Percentiles rank a stretch among this genome's conserved stretches.
Conservation (phyloP, 1,140 invertebrate species). For the Hylaeus anthracinus region DNA sequence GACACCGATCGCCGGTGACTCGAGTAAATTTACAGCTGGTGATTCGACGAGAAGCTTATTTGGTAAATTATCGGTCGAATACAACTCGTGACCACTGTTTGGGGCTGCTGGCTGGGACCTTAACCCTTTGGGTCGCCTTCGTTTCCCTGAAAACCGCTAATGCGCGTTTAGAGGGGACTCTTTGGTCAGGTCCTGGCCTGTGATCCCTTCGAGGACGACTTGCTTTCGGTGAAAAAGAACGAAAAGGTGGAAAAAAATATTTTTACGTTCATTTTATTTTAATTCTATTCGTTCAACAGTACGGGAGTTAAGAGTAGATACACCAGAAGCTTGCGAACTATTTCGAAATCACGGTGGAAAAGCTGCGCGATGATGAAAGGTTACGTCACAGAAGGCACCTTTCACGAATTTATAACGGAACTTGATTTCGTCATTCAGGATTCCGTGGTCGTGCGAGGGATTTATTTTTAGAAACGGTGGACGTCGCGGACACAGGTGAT, state of each 20-base stretch:
- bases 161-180: too few relatives aligned
- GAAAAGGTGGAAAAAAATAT: too few relatives aligned
- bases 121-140: not conserved
- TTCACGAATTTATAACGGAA: slow-evolving; percentile 63
- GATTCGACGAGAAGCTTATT: not conserved
- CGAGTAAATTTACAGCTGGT: slow-evolving; percentile 14
- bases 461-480: slow-evolving; percentile 56
- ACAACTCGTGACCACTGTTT: not conserved
- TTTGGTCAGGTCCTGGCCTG: too few relatives aligned
- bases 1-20: too few relatives aligned
- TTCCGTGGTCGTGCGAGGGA: slow-evolving; percentile 44
- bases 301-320: too few relatives aligned
- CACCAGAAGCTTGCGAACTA: not conserved
- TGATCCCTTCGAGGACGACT: not conserved
- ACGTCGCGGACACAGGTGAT: slow-evolving; percentile 9
- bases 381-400: slow-evolving; percentile 59
- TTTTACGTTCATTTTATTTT: too few relatives aligned
- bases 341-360: not conserved
- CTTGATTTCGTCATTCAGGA: slow-evolving; percentile 64
- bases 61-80: not conserved
- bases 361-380: slow-evolving; percentile 24
- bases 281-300: too few relatives aligned
- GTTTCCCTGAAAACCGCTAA: not conserved
- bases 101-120: not conserved
- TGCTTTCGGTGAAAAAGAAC: too few relatives aligned